These are phyloP conservation scores for Calameuta pallipes DNA, from an alignment of 2,888 invertebrate species.

Conservation along the genomic window DNA sequence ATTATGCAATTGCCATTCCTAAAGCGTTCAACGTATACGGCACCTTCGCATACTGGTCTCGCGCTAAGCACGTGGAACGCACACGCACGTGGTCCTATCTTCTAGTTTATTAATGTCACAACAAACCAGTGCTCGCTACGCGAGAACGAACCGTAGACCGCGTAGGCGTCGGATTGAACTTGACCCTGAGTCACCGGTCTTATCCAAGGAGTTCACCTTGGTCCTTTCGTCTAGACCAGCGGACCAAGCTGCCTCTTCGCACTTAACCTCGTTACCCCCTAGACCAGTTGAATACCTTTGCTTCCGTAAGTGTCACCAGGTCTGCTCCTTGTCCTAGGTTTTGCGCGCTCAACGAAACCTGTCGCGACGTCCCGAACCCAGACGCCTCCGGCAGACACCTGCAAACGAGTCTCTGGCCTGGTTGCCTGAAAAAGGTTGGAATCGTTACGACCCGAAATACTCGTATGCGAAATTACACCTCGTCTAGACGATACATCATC, in stretches of 20 bases:
- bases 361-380: background rate
- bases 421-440: conserved; percentile 1
- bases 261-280: background rate
- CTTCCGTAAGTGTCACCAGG: background rate
- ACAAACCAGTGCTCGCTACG: background rate
- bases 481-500: background rate
- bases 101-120: background rate
- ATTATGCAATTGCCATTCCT: background rate
- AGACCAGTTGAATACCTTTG: background rate
- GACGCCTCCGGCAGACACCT: conserved; percentile 3
- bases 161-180: background rate
- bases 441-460: background rate
- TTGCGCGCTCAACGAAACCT: background rate
- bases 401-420: conserved; percentile 7
- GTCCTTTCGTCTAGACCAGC: background rate
- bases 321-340: background rate
- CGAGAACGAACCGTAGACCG: background rate
- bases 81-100: background rate
- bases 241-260: background rate
- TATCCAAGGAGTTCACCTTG: conserved; percentile 4
- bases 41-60: background rate
- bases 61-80: background rate
- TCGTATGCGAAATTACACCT: background rate
- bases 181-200: background rate
- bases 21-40: background rate